These are phyloP conservation scores for Paguma larvata DNA, from an alignment of 2,797 vertebrate species.

Conservation along the genomic window DNA sequence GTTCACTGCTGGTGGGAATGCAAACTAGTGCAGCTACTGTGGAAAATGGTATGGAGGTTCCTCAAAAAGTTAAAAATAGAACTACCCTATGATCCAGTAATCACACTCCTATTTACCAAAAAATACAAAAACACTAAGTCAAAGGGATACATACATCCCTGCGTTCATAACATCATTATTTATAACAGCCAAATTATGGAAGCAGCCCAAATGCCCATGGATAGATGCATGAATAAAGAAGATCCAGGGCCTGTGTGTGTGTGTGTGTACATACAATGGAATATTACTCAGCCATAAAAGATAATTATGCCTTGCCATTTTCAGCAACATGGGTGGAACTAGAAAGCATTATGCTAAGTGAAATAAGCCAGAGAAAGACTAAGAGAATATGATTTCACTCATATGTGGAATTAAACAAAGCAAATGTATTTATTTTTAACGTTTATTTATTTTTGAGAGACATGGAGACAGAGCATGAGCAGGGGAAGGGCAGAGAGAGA, in stretches of 20 bases:
- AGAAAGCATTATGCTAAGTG: too few species aligned
- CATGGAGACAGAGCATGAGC: too few species aligned
- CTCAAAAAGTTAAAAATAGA: not conserved
- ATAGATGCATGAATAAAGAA: not conserved
- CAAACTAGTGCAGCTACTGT: not conserved
- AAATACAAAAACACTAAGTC: not conserved
- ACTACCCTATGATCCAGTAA: not conserved
- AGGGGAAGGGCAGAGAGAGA: too few species aligned
- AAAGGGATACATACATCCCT: not conserved
- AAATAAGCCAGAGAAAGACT: too few species aligned
- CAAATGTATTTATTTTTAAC: too few species aligned
- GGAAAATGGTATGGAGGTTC: not conserved
- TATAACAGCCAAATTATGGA: not conserved
- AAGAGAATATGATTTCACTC: too few species aligned
- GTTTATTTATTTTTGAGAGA: too few species aligned
- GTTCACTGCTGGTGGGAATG: not conserved
- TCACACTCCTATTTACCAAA: not conserved
- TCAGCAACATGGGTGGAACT: too few species aligned
- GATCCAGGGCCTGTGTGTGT: not conserved
- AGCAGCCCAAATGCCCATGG: not conserved
- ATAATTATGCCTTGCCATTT: too few species aligned
- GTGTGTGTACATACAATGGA: accelerated
- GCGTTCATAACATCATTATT: not conserved
- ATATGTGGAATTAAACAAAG: too few species aligned
- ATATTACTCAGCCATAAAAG: not conserved